phyloP scores from a whole-genome alignment of 2,888 invertebrate genomes.

The Sepioteuthis lessoniana region DNA sequence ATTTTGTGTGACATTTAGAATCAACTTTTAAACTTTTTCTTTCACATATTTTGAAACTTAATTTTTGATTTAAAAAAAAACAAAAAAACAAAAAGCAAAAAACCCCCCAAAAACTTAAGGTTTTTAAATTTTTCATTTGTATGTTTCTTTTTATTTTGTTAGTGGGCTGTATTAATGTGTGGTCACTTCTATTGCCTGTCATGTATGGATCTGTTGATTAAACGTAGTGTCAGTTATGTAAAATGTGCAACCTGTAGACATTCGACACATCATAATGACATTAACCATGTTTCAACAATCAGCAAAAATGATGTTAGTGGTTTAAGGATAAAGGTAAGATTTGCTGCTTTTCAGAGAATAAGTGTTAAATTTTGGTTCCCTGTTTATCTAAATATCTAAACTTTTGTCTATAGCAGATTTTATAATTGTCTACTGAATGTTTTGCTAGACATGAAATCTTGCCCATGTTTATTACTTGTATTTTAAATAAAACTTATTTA shows the following conservation, averaged over 20 bases:
- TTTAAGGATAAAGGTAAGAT: conserved; percentile 38
- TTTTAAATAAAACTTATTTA: no score
- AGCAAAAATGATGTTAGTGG: background rate
- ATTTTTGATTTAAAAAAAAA: no score
- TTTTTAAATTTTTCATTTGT: background rate
- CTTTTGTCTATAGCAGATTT: no score
- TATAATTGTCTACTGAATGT: no score
- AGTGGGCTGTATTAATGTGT: conserved; percentile 84
- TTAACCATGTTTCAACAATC: conserved; percentile 75
- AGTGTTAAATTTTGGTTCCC: background rate
- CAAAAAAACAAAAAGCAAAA: no score
- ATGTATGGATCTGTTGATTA: conserved; percentile 76
- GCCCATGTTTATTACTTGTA: no score
- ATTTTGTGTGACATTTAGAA: background rate
- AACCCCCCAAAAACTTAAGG: no score
- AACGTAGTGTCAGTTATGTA: conserved; percentile 63
- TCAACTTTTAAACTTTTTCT: background rate
- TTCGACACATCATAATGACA: conserved; percentile 67
- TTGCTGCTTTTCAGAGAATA: background rate
- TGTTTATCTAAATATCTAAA: background rate
- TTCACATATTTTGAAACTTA: background rate
- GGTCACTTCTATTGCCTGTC: conserved; percentile 84
- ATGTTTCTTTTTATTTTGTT: conserved; percentile 56
- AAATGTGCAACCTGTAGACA: conserved; percentile 74
- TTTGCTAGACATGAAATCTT: no score